Conservation (phyloP, 2,888 invertebrate species). For the Galerucella calmariensis region DNA sequence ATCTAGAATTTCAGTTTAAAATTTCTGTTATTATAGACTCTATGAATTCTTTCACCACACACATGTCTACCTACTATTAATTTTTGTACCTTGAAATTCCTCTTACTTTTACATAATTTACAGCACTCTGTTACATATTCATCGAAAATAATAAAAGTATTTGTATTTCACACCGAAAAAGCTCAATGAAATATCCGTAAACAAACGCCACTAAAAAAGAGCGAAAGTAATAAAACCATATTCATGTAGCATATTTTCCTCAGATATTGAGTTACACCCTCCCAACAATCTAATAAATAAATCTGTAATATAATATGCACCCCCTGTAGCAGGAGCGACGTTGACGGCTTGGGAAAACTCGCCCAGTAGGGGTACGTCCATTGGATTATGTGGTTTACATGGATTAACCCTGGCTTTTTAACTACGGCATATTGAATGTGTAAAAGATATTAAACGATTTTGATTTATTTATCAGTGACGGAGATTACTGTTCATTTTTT, state of each 20-base stretch:
- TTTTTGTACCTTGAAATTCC: too few relatives aligned
- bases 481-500: background rate
- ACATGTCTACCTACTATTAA: too few relatives aligned
- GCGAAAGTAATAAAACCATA: constrained; percentile 57
- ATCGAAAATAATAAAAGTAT: background rate
- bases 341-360: constrained; percentile 53
- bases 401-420: constrained; percentile 63
- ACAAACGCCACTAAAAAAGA: constrained; percentile 40
- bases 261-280: constrained; percentile 62
- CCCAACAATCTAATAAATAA: constrained; percentile 62
- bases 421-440: constrained; percentile 63
- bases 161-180: background rate
- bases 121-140: background rate
- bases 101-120: background rate
- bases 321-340: constrained; percentile 46
- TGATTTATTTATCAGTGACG: constrained; percentile 22
- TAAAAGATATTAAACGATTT: constrained; percentile 63
- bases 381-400: constrained; percentile 64
- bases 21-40: too few relatives aligned
- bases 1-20: too few relatives aligned
- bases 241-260: constrained; percentile 59
- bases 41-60: too few relatives aligned
- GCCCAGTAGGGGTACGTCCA: constrained; percentile 49
- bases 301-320: constrained; percentile 64
- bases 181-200: constrained; percentile 27